Evolutionary conservation across 2,113 vertebrate genomes (phyloP).

Genomic region (Gymnobelideus leadbeateri): DNA sequence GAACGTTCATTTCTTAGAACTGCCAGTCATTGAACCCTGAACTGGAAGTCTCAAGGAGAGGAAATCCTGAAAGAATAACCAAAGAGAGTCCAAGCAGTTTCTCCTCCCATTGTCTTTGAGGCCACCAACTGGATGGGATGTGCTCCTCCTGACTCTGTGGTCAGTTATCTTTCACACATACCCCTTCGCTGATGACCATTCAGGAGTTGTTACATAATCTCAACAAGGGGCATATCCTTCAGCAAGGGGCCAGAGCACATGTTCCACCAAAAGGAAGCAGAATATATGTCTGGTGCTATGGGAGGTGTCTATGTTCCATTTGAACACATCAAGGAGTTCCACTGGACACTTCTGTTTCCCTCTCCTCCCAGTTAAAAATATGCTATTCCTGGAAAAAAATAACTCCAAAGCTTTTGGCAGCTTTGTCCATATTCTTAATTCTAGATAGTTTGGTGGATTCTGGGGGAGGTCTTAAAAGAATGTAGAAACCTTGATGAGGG

Average conservation of each 20-base stretch:
- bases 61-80: not conserved
- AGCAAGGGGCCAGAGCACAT: not conserved
- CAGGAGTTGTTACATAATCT: not conserved
- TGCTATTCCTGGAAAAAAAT: not conserved
- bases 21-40: not conserved
- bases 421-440: not conserved
- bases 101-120: not conserved
- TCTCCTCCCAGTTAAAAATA: not conserved
- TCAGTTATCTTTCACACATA: not conserved
- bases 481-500: not conserved
- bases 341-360: not conserved
- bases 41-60: not conserved
- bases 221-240: not conserved
- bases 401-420: not conserved
- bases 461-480: not conserved
- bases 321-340: not conserved
- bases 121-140: not conserved
- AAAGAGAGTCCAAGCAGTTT: not conserved
- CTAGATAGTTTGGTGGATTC: not conserved
- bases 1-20: not conserved
- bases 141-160: not conserved
- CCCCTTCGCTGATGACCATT: not conserved
- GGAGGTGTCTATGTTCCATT: not conserved
- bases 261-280: not conserved
- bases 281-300: not conserved